Conservation (phyloP, 2,797 vertebrate genomes). For the Cryptoblepharus egeriae region DNA sequence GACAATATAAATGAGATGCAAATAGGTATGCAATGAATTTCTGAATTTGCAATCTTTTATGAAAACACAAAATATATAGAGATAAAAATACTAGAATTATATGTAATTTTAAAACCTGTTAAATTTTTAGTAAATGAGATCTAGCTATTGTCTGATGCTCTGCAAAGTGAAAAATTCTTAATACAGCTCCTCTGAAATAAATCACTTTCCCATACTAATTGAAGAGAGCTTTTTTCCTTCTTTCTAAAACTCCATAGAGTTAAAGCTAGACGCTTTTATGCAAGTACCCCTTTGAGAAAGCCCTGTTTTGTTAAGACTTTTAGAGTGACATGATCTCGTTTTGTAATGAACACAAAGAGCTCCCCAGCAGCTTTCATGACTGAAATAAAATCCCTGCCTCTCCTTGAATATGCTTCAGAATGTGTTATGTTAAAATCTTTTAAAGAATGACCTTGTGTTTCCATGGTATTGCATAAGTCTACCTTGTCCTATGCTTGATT, state of each 20-base stretch:
- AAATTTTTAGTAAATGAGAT: constrained; percentile 9
- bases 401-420: constrained; percentile 55
- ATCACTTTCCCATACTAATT: constrained; percentile 41
- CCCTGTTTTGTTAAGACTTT: constrained; percentile 48
- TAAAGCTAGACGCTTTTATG: constrained; percentile 46
- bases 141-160: accelerated
- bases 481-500: constrained; percentile 53
- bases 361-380: constrained; percentile 36
- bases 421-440: constrained; percentile 59
- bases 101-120: not conserved
- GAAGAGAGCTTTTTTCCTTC: not conserved
- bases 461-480: constrained; percentile 40
- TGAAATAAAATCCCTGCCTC: constrained; percentile 50
- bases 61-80: not conserved
- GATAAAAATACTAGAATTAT: not conserved
- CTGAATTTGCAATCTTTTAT: not conserved
- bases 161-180: not conserved
- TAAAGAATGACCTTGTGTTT: constrained; percentile 52
- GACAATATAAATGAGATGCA: not conserved
- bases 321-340: constrained; percentile 53
- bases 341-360: constrained; percentile 44
- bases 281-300: constrained; percentile 20
- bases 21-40: not conserved
- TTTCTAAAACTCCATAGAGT: not conserved
- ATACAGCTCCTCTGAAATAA: constrained; percentile 5